Evolutionary conservation across 2,888 invertebrate species (phyloP).

Genomic region (Ectropis crepuscularia): DNA sequence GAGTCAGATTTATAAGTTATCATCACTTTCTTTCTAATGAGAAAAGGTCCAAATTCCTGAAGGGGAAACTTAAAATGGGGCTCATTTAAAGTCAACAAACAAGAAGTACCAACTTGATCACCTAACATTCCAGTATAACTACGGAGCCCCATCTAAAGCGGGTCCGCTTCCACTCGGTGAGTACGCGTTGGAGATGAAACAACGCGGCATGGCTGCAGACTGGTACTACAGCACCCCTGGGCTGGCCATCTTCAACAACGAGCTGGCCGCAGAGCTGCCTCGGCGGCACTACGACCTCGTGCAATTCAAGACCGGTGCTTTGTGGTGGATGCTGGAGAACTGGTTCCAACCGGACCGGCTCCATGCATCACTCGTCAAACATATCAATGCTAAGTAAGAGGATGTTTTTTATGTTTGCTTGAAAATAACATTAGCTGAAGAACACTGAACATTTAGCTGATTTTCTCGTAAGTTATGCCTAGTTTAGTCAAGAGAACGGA

Average conservation of each 20-base stretch:
- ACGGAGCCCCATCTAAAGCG: constrained; percentile 45
- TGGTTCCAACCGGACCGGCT: constrained; percentile 71
- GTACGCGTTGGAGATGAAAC: constrained; percentile 70
- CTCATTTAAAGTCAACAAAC: not conserved
- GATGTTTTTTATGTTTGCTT: not conserved
- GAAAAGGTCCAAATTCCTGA: too few species aligned
- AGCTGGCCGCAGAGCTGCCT: constrained; percentile 68
- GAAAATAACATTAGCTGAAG: too few species aligned
- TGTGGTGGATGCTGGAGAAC: constrained; percentile 79
- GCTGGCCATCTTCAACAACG: constrained; percentile 62
- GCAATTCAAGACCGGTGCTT: constrained; percentile 73
- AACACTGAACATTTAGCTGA: too few species aligned
- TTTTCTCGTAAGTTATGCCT: too few species aligned
- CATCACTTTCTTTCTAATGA: too few species aligned
- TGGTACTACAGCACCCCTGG: constrained; percentile 68
- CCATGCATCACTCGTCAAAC: constrained; percentile 66
- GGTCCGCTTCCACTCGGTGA: constrained; percentile 50
- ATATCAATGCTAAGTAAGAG: constrained; percentile 64
- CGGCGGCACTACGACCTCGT: constrained; percentile 65
- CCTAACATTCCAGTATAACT: constrained; percentile 60
- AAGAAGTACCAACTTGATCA: not conserved
- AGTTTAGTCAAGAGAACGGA: too few species aligned
- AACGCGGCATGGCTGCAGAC: constrained; percentile 70
- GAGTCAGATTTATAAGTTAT: too few species aligned
- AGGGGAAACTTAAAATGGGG: too few species aligned